A percentile compares a stretch with the other conserved stretches of the same genome.
phyloP scores from a whole-genome alignment of 1,140 invertebrate genomes.

The Sinonovacula constricta region DNA sequence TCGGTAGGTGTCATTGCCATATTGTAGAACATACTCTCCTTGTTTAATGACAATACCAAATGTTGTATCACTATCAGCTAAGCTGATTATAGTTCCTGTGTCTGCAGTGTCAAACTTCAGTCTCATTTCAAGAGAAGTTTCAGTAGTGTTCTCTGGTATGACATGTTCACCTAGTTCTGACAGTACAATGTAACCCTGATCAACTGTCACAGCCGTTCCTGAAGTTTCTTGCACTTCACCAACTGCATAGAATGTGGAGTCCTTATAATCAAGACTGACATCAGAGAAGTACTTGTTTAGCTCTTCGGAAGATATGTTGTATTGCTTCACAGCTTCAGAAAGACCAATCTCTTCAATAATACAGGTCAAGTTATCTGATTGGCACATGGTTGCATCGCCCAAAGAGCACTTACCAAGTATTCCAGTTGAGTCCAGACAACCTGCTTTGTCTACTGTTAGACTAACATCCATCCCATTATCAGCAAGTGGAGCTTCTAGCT shows the following conservation, averaged over 20 bases:
- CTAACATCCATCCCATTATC: conserved; percentile 24
- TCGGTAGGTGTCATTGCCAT: conserved; percentile 30
- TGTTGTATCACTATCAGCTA: conserved; percentile 37
- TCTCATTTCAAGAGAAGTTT: conserved; percentile 40
- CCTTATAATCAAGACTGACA: conserved; percentile 5
- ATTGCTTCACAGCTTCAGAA: conserved; percentile 12
- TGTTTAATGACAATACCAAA: conserved; percentile 40
- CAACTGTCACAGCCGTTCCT: conserved; percentile 22
- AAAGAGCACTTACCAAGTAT: conserved; percentile 23
- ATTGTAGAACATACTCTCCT: conserved; percentile 27
- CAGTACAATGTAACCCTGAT: conserved; percentile 28
- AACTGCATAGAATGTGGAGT: conserved; percentile 15
- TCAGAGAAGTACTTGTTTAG: conserved; percentile 23
- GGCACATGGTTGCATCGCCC: conserved; percentile 16
- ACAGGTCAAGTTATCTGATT: conserved; percentile 19
- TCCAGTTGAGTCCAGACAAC: conserved; percentile 19
- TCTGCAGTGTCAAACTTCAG: conserved; percentile 19
- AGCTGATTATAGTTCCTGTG: conserved; percentile 40
- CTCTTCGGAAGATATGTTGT: conserved; percentile 8
- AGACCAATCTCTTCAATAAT: conserved; percentile 28
- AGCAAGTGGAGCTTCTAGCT: conserved; percentile 15
- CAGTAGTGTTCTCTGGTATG: conserved; percentile 19
- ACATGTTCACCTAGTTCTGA: conserved; percentile 20
- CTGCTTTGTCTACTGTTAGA: conserved; percentile 26
- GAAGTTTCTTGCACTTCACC: conserved; percentile 40